Base-by-base conservation (phyloP, 2,797 vertebrate species). In the Mionectes olivaceus region DNA sequence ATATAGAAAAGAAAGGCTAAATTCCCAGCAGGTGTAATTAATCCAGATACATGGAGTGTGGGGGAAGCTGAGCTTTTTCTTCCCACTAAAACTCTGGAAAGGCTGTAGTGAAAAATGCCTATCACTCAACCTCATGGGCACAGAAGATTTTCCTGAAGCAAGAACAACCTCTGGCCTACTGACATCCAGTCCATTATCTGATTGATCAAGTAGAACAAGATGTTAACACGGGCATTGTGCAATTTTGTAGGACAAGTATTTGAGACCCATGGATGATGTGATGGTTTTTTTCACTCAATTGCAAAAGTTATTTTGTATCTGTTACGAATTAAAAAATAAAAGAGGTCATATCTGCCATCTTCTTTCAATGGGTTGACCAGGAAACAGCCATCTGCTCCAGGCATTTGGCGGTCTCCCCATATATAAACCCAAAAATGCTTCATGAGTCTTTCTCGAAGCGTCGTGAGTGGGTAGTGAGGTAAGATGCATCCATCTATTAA, bases 121-220 rank as follows among this genome's bases (percentile, higher is more conserved):
- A 6, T 39, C 39, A 49, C n/a, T 39, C 80, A 82, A n/a, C 13
- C 85, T 90, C 69, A 64, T 32, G 33, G 56, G 46, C 75, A 37
- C 23, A 43, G 56, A 89, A 87, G 60, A 9, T 83, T 88, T 92
- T 95, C 69, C 74, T 56, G 69, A 79, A 89, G 77, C 56, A 90
- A 93, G 86, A 76, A 47, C 39, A 77, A 43, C 70, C 59, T 43
- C 33, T 83, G 47, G 7, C 61, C 65, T 53, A 33, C 5, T 91
- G 79, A 79, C 44, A 50, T 88, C 68, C 43, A 86, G 17, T 17
- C n/a, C 8, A 4, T 94, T 89, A 96, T 78, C 91, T 90, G 95
- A 39, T 21, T 73, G 84, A 19, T 89, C 93, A 89, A 74, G 85
- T 71, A 95, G 87, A 97, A 89, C 82, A 23, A 46, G 78, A 93